A percentile compares a stretch with the other conserved stretches of the same genome.
phyloP scores from a whole-genome alignment of 2,888 invertebrate species.

The Mimas tiliae region DNA sequence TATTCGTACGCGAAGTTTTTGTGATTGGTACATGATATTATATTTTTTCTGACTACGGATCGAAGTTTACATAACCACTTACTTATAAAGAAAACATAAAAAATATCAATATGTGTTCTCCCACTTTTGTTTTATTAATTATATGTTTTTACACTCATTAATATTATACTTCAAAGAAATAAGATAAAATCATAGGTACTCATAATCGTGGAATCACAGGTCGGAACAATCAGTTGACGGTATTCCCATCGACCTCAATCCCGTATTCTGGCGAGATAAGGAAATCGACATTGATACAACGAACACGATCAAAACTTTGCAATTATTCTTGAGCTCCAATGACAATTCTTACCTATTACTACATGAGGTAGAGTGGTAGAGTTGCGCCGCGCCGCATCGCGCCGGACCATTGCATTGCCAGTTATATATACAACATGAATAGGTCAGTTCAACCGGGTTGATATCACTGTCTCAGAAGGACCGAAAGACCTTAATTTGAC shows the following conservation, averaged over 20 bases:
- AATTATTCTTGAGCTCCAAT: neutral
- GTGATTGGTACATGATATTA: constrained; percentile 31
- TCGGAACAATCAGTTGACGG: neutral
- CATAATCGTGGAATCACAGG: neutral
- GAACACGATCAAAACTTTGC: neutral
- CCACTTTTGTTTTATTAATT: neutral
- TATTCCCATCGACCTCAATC: neutral
- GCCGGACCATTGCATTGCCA: too few relatives aligned
- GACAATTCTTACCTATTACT: too few relatives aligned
- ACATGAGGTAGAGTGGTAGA: too few relatives aligned
- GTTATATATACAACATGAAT: too few relatives aligned
- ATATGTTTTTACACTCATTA: neutral
- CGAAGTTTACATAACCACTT: neutral
- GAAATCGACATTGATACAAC: neutral
- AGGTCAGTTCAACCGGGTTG: too few relatives aligned
- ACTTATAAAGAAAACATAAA: neutral
- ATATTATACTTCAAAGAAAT: constrained; percentile 5
- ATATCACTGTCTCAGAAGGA: too few relatives aligned
- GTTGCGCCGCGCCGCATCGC: too few relatives aligned
- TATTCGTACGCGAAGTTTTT: constrained; percentile 43
- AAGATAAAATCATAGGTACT: neutral
- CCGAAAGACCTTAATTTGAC: too few relatives aligned
- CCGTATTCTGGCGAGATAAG: too few relatives aligned
- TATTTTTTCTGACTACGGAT: neutral
- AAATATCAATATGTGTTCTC: neutral